Evolutionary conservation across 2,797 vertebrate genomes (phyloP).

Genomic region (Artibeus lituratus): DNA sequence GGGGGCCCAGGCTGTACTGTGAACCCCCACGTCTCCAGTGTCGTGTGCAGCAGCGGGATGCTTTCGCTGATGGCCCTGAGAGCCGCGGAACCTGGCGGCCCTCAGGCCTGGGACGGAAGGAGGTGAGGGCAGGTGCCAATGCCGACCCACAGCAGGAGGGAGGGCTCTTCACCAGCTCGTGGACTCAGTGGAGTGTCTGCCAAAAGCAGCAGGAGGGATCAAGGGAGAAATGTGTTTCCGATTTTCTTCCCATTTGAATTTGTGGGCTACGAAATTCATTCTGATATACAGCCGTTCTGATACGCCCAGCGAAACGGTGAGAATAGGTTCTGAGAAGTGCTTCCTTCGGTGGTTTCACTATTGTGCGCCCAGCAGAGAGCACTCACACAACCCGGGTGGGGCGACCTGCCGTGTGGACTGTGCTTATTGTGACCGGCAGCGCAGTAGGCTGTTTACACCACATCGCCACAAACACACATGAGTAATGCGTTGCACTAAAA

Average conservation of each 20-base stretch:
- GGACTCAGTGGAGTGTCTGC: not conserved
- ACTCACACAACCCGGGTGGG: not conserved
- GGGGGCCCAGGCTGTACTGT: not conserved
- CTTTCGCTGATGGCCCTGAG: not conserved
- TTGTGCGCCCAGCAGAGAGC: not conserved
- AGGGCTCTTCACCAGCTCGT: not conserved
- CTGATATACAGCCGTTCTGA: not conserved
- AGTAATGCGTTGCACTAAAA: not conserved
- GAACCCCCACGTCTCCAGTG: fast-evolving
- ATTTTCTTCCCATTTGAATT: not conserved
- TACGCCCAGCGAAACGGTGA: not conserved
- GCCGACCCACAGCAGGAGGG: fast-evolving
- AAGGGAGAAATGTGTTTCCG: not conserved
- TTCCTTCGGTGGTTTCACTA: fast-evolving
- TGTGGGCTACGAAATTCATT: not conserved
- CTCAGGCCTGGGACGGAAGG: not conserved
- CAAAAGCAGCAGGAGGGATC: not conserved
- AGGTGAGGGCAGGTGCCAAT: not conserved
- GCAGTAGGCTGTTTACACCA: not conserved
- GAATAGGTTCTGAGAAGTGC: not conserved
- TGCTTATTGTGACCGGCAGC: not conserved
- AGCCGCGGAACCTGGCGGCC: not conserved
- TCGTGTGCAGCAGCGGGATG: not conserved
- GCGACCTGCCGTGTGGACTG: not conserved
- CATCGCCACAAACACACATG: not conserved